Conservation (phyloP, 2,113 vertebrate species). For the Pagrus major region DNA sequence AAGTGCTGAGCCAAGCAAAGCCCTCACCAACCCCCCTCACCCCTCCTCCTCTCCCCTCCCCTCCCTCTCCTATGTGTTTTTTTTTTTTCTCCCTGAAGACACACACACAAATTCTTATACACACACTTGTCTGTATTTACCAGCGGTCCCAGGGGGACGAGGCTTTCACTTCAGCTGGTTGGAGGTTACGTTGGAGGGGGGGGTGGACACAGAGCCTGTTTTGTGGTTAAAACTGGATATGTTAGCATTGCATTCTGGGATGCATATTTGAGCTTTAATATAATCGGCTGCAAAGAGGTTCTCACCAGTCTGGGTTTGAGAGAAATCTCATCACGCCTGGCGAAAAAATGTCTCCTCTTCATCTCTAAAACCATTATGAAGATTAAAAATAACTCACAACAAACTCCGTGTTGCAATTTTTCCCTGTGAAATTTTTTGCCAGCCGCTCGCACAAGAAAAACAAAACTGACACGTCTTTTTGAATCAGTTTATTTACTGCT, state of each 20-base stretch:
- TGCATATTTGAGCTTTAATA: slow-evolving; percentile 3
- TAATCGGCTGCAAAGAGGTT: slow-evolving; percentile 30
- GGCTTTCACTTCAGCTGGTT: slow-evolving; percentile 66
- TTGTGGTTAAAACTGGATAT: slow-evolving; percentile 48
- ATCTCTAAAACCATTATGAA: slow-evolving; percentile 4
- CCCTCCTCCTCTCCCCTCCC: neutral
- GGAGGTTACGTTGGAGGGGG: slow-evolving; percentile 41
- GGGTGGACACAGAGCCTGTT: slow-evolving; percentile 46
- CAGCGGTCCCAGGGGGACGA: slow-evolving; percentile 61
- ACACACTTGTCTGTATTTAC: slow-evolving; percentile 68
- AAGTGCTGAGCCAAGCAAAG: slow-evolving; percentile 78
- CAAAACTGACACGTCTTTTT: slow-evolving; percentile 12
- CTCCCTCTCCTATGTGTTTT: neutral
- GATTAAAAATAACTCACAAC: slow-evolving; percentile 34
- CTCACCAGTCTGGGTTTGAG: neutral
- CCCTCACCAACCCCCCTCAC: neutral
- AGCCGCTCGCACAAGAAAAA: neutral
- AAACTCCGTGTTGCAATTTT: slow-evolving; percentile 21
- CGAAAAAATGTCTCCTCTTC: slow-evolving; percentile 4
- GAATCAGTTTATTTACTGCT: slow-evolving; percentile 19
- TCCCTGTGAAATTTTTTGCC: slow-evolving; percentile 16
- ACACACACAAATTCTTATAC: slow-evolving; percentile 49
- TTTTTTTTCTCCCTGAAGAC: slow-evolving; percentile 53
- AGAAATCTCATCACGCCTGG: neutral
- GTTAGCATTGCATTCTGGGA: slow-evolving; percentile 32